phyloP scores from a whole-genome alignment of 2,113 vertebrate genomes.

The Perca schrenkii region DNA sequence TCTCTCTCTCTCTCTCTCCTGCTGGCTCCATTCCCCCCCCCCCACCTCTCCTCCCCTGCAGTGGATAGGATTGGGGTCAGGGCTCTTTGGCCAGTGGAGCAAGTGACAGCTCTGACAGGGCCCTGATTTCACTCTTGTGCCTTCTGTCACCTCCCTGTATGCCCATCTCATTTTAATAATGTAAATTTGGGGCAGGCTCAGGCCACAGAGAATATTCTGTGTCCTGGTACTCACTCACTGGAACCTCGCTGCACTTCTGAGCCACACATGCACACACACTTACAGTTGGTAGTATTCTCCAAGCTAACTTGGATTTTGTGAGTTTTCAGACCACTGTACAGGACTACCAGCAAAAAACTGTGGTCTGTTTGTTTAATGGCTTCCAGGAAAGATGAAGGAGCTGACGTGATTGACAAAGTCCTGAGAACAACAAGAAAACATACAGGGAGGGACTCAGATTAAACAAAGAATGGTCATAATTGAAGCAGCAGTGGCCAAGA shows the following conservation, averaged over 20 bases:
- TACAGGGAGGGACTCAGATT: background rate
- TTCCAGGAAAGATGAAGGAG: background rate
- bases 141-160: conserved; percentile 80
- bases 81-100: conserved; percentile 81
- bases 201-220: conserved; percentile 72
- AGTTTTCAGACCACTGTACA: background rate
- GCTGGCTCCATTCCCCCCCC: conserved; percentile 59
- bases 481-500: background rate
- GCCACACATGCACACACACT: conserved; percentile 33
- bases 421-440: background rate
- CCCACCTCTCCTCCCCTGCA: conserved; percentile 65
- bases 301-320: conserved; percentile 6
- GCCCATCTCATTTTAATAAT: conserved; percentile 83
- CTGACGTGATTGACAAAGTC: background rate
- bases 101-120: conserved; percentile 84
- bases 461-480: background rate
- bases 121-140: conserved; percentile 78
- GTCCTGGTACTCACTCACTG: conserved; percentile 71
- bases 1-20: conserved; percentile 51
- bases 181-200: conserved; percentile 76
- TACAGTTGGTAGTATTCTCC: background rate
- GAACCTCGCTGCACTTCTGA: conserved; percentile 68
- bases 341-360: background rate
- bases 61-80: conserved; percentile 81
- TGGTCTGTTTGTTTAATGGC: background rate